Evolutionary conservation across 2,888 invertebrate species (phyloP), one percentile per base, ranked within the genome.

Genomic region (Oligia fasciuncula): DNA sequence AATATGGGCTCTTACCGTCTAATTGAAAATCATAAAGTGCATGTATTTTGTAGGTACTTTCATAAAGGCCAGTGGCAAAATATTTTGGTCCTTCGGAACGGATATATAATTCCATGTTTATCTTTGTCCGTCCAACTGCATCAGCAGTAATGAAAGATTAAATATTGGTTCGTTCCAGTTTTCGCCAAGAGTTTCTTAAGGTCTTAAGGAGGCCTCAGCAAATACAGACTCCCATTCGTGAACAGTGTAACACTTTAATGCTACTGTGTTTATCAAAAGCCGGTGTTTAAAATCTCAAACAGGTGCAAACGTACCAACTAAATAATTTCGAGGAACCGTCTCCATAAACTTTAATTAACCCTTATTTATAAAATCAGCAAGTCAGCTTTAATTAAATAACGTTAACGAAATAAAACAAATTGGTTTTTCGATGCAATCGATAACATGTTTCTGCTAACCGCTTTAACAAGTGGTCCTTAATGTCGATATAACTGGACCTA

Each of bases 351-450:
- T 79, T 73, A 80, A 70, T 43, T 75, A 71, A 71, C 43, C 74
- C 57, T 81, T 80, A 67, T 80, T 82, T 79, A 83, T 77, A 76
- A 79, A 80, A 79, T 78, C 76, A 84, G 68, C 72, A 80, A 75
- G n/a, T 49, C 17, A 74, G 43, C 17, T 63, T 84, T 84, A 88
- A 85, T 84, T 86, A 80, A 87, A 79, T 77, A 77, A 74, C 46
- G 46, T 79, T 84, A 75, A 81, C 76, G 35, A 77, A 85, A 85
- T 77, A 80, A 86, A 85, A 83, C 80, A 84, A 88, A 86, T 85
- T 84, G 43, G 23, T 74, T n/a, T 66, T 73, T 49, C 43, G 77
- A 79, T 85, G 78, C 79, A 79, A 88, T 83, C 83, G 77, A 77
- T 80, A 81, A 74, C 80, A 68, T 78, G 80, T 84, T 84, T 81